phyloP scores from a whole-genome alignment of 1,140 invertebrate genomes.

The Heterodera schachtii region DNA sequence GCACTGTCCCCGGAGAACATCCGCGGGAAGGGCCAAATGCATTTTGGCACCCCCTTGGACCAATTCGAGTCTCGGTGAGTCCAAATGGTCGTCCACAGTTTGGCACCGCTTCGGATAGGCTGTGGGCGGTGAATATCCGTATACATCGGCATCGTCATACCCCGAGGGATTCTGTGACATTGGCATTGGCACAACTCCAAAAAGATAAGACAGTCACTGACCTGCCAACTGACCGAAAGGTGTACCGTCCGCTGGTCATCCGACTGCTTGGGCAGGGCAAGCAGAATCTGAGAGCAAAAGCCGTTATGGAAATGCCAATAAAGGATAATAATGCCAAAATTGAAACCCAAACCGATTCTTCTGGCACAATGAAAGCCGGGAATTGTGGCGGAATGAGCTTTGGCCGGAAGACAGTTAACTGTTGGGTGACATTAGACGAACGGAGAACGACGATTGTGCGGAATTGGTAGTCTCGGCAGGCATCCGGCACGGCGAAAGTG shows the following conservation, averaged over 20 bases:
- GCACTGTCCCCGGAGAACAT: conserved; percentile 49
- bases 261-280: conserved; percentile 51
- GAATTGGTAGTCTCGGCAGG: conserved; percentile 55
- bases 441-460: conserved; percentile 48
- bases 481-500: conserved; percentile 46
- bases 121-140: conserved; percentile 49
- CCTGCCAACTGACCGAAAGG: conserved; percentile 51
- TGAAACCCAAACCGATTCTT: conserved; percentile 38
- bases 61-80: conserved; percentile 48
- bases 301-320: no score
- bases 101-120: conserved; percentile 51
- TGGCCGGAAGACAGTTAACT: conserved; percentile 47
- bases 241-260: conserved; percentile 44
- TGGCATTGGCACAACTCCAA: background rate
- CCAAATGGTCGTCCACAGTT: conserved; percentile 45
- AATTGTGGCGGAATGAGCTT: conserved; percentile 43
- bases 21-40: conserved; percentile 46
- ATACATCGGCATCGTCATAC: conserved; percentile 50
- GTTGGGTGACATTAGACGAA: conserved; percentile 44
- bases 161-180: conserved; percentile 35
- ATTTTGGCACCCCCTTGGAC: conserved; percentile 51
- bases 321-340: conserved; percentile 10
- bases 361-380: conserved; percentile 43
- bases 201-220: background rate
- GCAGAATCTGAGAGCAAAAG: no score